Percentiles rank a stretch among this genome's conserved stretches.
phyloP scores from a whole-genome alignment of 2,113 vertebrate genomes.

The Scortum barcoo region DNA sequence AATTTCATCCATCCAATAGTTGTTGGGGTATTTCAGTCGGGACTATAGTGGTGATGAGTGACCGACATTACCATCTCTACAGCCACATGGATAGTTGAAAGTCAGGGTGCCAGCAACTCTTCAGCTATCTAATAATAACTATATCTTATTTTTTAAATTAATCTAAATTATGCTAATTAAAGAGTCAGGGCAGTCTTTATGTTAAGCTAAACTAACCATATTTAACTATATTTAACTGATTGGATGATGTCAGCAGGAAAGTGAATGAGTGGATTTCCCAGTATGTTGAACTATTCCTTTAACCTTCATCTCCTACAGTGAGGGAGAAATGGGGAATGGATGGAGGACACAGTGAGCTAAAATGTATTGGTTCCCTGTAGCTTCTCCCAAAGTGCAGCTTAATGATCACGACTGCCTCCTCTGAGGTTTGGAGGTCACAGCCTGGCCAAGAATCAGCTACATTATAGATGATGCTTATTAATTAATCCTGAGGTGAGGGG shows the following conservation, averaged over 20 bases:
- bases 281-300: neutral
- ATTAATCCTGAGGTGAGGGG: slow-evolving; percentile 13
- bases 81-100: too few relatives aligned
- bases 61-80: neutral
- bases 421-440: slow-evolving; percentile 42
- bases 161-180: neutral
- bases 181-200: neutral
- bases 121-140: neutral
- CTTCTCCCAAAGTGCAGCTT: neutral
- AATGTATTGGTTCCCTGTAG: neutral
- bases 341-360: neutral
- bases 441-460: neutral
- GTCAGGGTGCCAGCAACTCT: too few relatives aligned
- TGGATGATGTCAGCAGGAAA: neutral
- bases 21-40: too few relatives aligned
- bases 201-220: neutral
- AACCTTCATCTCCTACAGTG: neutral
- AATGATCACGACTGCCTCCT: slow-evolving; percentile 8
- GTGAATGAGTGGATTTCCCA: neutral
- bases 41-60: neutral
- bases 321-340: slow-evolving; percentile 1
- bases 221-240: too few relatives aligned
- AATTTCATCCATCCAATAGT: too few relatives aligned
- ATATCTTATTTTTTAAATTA: neutral
- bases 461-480: slow-evolving; percentile 46